Evolutionary conservation across 2,113 vertebrate species (phyloP).

Genomic region (Chinchilla lanigera): DNA sequence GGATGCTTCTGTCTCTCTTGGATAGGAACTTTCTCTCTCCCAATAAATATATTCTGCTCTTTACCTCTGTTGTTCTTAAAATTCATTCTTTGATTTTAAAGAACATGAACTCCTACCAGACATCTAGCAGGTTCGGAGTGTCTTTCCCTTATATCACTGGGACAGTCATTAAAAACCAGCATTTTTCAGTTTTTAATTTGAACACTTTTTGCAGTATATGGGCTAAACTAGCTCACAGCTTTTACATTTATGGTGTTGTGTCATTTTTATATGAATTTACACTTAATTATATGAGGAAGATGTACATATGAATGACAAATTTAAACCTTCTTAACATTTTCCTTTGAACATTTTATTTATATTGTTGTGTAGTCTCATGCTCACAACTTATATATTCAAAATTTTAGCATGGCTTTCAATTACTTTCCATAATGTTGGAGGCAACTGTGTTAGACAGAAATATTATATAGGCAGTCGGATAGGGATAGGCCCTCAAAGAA

Average conservation of each 20-base stretch:
- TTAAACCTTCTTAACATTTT: neutral
- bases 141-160: too few species aligned
- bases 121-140: too few species aligned
- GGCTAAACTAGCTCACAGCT: neutral
- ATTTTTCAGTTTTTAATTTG: neutral
- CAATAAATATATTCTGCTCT: too few species aligned
- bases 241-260: neutral
- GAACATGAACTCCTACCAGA: too few species aligned
- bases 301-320: neutral
- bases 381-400: neutral
- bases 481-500: too few species aligned
- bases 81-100: too few species aligned
- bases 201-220: neutral
- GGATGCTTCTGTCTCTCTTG: too few species aligned
- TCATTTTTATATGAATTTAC: neutral
- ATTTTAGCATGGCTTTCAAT: neutral
- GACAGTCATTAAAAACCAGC: neutral
- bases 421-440: too few species aligned
- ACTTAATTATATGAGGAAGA: neutral
- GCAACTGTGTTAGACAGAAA: too few species aligned
- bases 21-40: too few species aligned
- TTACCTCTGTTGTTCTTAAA: too few species aligned
- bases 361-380: neutral
- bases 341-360: neutral
- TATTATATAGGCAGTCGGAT: too few species aligned